Evolutionary conservation across 1,140 invertebrate species (phyloP).

Genomic region (Drosophila arawakana): DNA sequence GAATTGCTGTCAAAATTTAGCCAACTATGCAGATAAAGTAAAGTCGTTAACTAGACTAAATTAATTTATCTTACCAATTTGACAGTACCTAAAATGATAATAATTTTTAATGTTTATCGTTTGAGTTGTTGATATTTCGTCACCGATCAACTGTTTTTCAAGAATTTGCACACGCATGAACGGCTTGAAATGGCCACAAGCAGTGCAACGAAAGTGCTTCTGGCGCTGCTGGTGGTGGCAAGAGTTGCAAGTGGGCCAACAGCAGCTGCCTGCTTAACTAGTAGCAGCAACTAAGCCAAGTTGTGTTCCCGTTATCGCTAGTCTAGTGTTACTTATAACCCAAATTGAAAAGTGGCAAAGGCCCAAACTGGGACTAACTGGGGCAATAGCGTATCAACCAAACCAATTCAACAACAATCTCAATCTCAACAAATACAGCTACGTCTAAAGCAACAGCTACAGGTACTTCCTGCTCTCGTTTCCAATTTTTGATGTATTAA

Average conservation of each 20-base stretch:
- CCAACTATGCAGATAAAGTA: too few relatives aligned
- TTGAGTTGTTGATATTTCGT: too few relatives aligned
- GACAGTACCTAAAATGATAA: too few relatives aligned
- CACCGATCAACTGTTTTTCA: too few relatives aligned
- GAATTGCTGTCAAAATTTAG: too few relatives aligned
- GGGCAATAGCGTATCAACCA: conserved; percentile 27
- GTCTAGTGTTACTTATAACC: conserved; percentile 35
- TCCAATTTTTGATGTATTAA: conserved; percentile 32
- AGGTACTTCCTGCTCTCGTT: conserved; percentile 45
- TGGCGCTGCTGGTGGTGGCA: conserved; percentile 20
- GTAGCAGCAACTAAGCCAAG: neutral
- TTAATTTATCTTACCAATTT: too few relatives aligned
- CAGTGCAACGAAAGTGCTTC: conserved; percentile 41
- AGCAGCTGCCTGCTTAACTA: conserved; percentile 17
- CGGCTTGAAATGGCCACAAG: conserved; percentile 22
- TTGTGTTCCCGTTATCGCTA: conserved; percentile 29
- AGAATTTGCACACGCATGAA: too few relatives aligned
- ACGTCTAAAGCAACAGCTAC: too few relatives aligned
- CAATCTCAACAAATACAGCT: conserved; percentile 9
- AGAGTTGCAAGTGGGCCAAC: conserved; percentile 44
- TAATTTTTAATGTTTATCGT: too few relatives aligned
- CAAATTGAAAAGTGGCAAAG: conserved; percentile 41
- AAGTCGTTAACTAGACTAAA: too few relatives aligned
- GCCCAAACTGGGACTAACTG: conserved; percentile 42
- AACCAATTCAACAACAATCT: conserved; percentile 13